These are phyloP conservation scores for Hyposoter didymator DNA, from an alignment of 2,888 invertebrate genomes.

Conservation along the genomic window DNA sequence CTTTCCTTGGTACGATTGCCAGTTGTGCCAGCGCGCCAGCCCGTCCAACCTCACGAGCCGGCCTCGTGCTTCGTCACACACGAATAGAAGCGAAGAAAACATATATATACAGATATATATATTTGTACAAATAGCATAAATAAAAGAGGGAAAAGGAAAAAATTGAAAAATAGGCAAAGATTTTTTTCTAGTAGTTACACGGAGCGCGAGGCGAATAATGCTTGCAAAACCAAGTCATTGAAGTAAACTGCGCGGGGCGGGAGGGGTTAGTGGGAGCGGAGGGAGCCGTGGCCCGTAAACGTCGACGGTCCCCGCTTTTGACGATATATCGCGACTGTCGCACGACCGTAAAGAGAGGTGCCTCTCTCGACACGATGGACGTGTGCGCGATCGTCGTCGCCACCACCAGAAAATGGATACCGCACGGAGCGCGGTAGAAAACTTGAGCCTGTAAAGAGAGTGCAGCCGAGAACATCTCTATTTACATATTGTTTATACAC, in stretches of 20 bases:
- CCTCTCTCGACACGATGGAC: constrained; percentile 62
- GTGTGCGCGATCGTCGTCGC: constrained; percentile 72
- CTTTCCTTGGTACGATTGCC: constrained; percentile 63
- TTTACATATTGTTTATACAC: constrained; percentile 11
- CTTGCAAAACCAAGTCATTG: constrained; percentile 48
- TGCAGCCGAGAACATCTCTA: constrained; percentile 19
- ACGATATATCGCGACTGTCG: constrained; percentile 73
- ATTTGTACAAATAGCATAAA: neutral
- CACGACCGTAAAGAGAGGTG: constrained; percentile 57
- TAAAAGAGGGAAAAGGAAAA: neutral
- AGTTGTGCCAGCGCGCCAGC: constrained; percentile 70
- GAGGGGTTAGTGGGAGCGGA: constrained; percentile 13
- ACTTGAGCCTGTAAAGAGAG: constrained; percentile 33
- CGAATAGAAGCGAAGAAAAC: constrained; percentile 36
- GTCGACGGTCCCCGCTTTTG: constrained; percentile 68
- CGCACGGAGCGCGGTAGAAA: constrained; percentile 74
- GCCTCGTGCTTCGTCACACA: constrained; percentile 76
- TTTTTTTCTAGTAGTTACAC: constrained; percentile 48
- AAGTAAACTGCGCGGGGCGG: constrained; percentile 12
- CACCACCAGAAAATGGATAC: constrained; percentile 80
- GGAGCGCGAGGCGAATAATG: constrained; percentile 59
- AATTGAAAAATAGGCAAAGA: constrained; percentile 9
- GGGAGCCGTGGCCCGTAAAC: constrained; percentile 72
- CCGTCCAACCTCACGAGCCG: constrained; percentile 78
- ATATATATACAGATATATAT: neutral